Conservation (phyloP, 2,888 invertebrate genomes). For the Microctonus brassicae region DNA sequence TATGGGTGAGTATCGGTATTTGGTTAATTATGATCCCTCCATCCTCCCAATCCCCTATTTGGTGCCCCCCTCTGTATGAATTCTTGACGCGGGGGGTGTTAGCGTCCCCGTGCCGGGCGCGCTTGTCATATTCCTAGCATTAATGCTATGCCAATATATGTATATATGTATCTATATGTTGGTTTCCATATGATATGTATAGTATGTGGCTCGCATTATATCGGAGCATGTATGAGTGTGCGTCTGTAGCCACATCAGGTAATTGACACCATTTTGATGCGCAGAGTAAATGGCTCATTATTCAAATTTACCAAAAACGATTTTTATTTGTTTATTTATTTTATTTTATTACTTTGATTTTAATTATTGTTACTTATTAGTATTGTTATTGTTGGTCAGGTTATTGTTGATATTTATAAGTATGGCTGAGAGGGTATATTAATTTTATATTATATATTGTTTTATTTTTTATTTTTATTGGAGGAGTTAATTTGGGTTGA, state of each 20-base stretch:
- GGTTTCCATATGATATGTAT: background rate
- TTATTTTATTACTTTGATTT: no score
- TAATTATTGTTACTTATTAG: no score
- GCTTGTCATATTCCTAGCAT: slow-evolving; percentile 67
- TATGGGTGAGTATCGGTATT: slow-evolving; percentile 68
- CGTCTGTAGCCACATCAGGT: background rate
- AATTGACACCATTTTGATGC: background rate
- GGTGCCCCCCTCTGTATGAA: slow-evolving; percentile 67
- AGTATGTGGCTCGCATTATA: background rate
- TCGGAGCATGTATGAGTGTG: background rate
- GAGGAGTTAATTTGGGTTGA: no score
- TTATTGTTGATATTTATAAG: no score
- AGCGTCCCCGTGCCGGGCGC: slow-evolving; percentile 65
- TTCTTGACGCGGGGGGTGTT: slow-evolving; percentile 63
- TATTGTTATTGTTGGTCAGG: no score
- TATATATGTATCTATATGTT: background rate
- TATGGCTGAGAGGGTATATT: no score
- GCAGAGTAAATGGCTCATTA: background rate
- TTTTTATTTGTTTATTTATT: no score
- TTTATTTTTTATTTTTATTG: no score
- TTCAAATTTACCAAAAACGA: no score
- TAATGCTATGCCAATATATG: slow-evolving; percentile 54
- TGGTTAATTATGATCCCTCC: slow-evolving; percentile 68
- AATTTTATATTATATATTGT: no score
- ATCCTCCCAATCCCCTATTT: slow-evolving; percentile 23